A percentile compares a stretch with the other conserved stretches of the same genome.
These are phyloP conservation scores for Platycnemis pennipes DNA, from an alignment of 2,888 invertebrate species.

Conservation along the genomic window DNA sequence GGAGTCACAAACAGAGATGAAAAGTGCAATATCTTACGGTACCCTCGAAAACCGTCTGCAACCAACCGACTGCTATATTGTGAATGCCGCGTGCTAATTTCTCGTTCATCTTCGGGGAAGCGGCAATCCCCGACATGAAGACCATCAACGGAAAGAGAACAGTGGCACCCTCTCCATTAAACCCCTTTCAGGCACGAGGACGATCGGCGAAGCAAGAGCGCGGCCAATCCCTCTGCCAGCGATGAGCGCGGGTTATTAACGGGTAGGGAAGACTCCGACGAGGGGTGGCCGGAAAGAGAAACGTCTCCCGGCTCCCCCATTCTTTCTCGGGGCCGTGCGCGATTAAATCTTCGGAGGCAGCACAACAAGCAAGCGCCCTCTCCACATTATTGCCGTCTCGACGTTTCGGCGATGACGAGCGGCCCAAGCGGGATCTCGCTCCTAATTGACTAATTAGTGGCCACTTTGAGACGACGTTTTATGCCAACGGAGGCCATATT, in stretches of 20 bases:
- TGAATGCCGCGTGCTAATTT: background rate
- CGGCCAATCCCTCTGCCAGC: background rate
- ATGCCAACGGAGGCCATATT: background rate
- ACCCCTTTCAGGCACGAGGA: background rate
- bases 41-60: background rate
- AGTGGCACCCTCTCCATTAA: background rate
- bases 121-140: background rate
- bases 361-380: background rate
- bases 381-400: background rate
- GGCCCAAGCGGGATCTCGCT: background rate
- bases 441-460: conserved; percentile 27
- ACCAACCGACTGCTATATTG: background rate
- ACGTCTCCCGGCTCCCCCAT: background rate
- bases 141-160: background rate
- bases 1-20: background rate
- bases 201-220: background rate
- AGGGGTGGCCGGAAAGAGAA: background rate
- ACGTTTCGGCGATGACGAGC: background rate
- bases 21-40: background rate
- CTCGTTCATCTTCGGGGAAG: background rate
- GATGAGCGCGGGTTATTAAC: background rate
- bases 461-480: background rate
- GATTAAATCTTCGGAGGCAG: background rate
- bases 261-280: background rate
- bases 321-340: background rate